Conservation (phyloP, 2,797 vertebrate species). For the Eremophila alpestris region DNA sequence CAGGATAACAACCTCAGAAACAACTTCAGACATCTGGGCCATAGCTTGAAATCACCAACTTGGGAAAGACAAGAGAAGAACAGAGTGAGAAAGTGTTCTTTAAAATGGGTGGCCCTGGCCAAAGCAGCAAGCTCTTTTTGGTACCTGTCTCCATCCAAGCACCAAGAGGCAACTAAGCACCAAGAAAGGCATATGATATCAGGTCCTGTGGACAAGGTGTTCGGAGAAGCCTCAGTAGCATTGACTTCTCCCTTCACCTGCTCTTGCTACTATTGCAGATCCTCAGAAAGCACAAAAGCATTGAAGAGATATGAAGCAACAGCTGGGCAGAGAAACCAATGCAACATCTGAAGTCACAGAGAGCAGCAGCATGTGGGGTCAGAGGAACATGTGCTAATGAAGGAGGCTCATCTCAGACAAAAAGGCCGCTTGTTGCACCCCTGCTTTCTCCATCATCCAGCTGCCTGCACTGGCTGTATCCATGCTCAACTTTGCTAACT, state of each 20-base stretch:
- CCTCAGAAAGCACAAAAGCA: background rate
- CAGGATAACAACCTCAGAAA: background rate
- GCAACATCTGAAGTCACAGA: background rate
- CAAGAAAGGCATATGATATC: background rate
- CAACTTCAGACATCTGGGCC: background rate
- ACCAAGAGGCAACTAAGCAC: background rate
- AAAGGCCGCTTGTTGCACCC: background rate
- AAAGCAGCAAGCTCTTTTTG: background rate
- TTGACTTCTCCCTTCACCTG: background rate
- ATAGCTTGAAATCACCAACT: background rate
- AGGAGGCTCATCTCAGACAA: background rate
- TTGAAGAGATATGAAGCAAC: background rate
- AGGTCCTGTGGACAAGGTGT: background rate
- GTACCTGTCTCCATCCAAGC: background rate
- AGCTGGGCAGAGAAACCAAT: background rate
- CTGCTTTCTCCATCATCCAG: background rate
- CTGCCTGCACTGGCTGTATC: background rate
- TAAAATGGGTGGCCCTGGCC: background rate
- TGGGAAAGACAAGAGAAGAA: background rate
- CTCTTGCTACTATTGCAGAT: background rate
- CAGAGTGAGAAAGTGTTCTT: background rate
- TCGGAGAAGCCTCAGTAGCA: background rate
- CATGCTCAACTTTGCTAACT: background rate
- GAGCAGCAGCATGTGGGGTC: background rate
- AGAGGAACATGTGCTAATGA: background rate